Evolutionary conservation across 1,140 invertebrate genomes (phyloP).

Genomic region (Polypedilum vanderplanki): DNA sequence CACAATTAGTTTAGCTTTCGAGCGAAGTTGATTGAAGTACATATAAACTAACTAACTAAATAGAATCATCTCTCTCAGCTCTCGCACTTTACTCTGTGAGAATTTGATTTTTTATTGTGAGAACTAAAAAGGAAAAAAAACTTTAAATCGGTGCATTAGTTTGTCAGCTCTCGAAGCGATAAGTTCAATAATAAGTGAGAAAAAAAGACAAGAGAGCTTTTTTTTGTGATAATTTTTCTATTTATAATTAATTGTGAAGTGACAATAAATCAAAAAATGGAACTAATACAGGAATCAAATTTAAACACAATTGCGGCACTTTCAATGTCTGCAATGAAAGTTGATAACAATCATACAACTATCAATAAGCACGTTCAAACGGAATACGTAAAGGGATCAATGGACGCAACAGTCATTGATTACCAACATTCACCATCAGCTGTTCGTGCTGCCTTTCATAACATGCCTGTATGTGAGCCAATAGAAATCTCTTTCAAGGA

Average conservation of each 20-base stretch:
- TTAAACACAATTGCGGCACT: conserved; percentile 18
- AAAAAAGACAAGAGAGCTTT: neutral
- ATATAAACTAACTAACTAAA: neutral
- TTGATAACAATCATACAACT: neutral
- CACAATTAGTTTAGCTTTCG: no score
- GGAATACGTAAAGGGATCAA: neutral
- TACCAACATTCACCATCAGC: conserved; percentile 23
- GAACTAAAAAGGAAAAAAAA: neutral
- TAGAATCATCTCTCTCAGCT: neutral
- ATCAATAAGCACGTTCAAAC: conserved; percentile 9
- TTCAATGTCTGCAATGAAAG: neutral
- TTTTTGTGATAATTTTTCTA: no score
- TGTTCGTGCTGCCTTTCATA: neutral
- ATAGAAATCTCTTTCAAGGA: conserved; percentile 16
- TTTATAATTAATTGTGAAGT: neutral
- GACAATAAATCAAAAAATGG: neutral
- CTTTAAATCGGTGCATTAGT: conserved; percentile 15
- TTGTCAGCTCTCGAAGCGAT: conserved; percentile 17
- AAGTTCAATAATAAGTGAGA: neutral
- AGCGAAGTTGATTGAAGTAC: neutral
- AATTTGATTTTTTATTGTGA: neutral
- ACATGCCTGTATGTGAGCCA: neutral
- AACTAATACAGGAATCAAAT: neutral
- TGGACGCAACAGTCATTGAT: conserved; percentile 12
- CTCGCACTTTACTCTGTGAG: neutral